A percentile compares a stretch with the other conserved stretches of the same genome.
Conservation (phyloP, 2,888 invertebrate genomes). For the Lithophane leautieri region DNA sequence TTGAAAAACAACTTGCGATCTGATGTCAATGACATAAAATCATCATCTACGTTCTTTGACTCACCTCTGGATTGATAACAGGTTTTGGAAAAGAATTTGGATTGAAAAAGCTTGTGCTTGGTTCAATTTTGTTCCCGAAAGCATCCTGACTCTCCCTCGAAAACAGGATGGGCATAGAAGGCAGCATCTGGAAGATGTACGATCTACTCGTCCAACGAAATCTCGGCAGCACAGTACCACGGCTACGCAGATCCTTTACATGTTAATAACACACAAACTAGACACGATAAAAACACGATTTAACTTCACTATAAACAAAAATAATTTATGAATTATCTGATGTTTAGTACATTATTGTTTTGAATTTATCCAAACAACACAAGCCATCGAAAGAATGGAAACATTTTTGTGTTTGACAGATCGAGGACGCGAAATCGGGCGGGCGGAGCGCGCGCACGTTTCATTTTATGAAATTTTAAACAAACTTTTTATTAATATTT, state of each 20-base stretch:
- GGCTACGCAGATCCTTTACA: conserved; percentile 71
- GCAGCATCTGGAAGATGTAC: conserved; percentile 85
- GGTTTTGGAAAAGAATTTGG: conserved; percentile 78
- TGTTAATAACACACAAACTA: conserved; percentile 70
- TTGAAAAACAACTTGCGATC: conserved; percentile 26
- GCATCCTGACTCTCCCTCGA: conserved; percentile 88
- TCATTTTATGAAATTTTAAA: conserved; percentile 72
- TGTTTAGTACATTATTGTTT: conserved; percentile 75
- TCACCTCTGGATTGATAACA: conserved; percentile 80
- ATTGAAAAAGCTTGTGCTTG: conserved; percentile 85
- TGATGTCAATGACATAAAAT: conserved; percentile 66
- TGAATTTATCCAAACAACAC: conserved; percentile 78
- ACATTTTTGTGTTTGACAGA: conserved; percentile 88
- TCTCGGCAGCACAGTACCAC: conserved; percentile 74
- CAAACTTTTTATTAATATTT: conserved; percentile 49
- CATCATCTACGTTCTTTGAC: conserved; percentile 69
- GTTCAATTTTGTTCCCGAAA: conserved; percentile 86
- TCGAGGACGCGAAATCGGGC: conserved; percentile 79
- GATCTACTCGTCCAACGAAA: conserved; percentile 73
- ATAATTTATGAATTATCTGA: conserved; percentile 67
- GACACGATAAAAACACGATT: conserved; percentile 67
- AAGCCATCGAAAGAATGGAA: conserved; percentile 77
- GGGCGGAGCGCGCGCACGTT: conserved; percentile 77
- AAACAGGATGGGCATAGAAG: conserved; percentile 89
- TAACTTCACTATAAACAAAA: conserved; percentile 70